Percentiles rank a stretch among this genome's conserved stretches.
Evolutionary conservation across 1,140 invertebrate species (phyloP).

Genomic region (Drosophila asahinai): DNA sequence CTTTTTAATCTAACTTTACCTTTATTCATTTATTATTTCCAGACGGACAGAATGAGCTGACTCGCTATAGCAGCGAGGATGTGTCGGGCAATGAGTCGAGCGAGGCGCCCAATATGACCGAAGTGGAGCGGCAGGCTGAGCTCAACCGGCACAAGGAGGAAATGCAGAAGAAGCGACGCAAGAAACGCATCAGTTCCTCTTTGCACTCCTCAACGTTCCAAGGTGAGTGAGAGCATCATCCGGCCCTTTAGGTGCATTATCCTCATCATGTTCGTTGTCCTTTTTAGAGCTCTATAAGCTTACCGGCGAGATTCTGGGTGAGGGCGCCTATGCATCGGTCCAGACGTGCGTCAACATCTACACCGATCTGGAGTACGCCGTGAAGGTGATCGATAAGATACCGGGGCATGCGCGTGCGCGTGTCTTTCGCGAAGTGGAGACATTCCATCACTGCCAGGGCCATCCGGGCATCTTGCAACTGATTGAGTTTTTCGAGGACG

Average conservation of each 20-base stretch:
- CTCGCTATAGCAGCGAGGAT: conserved; percentile 84
- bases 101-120: conserved; percentile 83
- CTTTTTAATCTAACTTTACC: background rate
- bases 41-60: conserved; percentile 83
- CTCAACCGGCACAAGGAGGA: conserved; percentile 92
- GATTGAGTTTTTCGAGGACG: conserved; percentile 98
- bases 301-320: conserved; percentile 97
- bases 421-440: conserved; percentile 99
- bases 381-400: conserved; percentile 98
- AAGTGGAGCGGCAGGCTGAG: conserved; percentile 85
- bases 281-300: conserved; percentile 95
- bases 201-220: conserved; percentile 95
- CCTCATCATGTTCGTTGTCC: background rate
- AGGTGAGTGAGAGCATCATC: conserved; percentile 86
- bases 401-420: conserved; percentile 95
- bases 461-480: conserved; percentile 99
- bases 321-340: conserved; percentile 98
- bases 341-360: conserved; percentile 96
- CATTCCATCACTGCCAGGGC: conserved; percentile 98
- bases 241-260: background rate
- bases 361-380: conserved; percentile 97
- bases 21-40: conserved; percentile 10
- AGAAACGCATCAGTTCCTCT: conserved; percentile 92
- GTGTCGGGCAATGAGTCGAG: conserved; percentile 84
- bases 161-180: conserved; percentile 93